phyloP scores from a whole-genome alignment of 1,140 invertebrate genomes.

The Pristionchus pacificus region DNA sequence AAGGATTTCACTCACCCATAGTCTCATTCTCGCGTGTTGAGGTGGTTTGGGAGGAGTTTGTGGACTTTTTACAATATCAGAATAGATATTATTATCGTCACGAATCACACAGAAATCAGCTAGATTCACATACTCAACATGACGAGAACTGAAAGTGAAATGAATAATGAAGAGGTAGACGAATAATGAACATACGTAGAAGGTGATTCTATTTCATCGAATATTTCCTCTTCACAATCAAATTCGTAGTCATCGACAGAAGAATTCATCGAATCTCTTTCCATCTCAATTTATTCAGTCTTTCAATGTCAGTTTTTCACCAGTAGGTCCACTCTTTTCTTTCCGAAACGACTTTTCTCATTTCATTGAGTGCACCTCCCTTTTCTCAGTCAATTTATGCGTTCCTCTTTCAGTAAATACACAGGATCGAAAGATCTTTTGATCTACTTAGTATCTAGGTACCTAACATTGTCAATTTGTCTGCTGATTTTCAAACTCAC shows the following conservation, averaged over 20 bases:
- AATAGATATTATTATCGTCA: constrained; percentile 31
- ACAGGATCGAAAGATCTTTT: too few relatives aligned
- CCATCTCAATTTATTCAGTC: too few relatives aligned
- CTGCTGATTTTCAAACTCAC: too few relatives aligned
- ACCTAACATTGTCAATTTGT: too few relatives aligned
- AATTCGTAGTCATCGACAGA: constrained; percentile 47
- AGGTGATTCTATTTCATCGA: constrained; percentile 37
- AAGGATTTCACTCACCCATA: constrained; percentile 21
- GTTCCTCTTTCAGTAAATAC: too few relatives aligned
- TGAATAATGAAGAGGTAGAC: constrained; percentile 5
- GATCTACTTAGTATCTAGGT: too few relatives aligned
- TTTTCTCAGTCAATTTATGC: too few relatives aligned
- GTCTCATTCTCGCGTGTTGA: constrained; percentile 13
- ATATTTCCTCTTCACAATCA: constrained; percentile 46
- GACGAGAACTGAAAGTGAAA: constrained; percentile 7
- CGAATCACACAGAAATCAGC: constrained; percentile 39
- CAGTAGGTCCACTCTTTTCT: too few relatives aligned
- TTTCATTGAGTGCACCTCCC: too few relatives aligned
- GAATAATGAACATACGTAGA: constrained; percentile 17
- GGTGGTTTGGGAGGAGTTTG: constrained; percentile 24
- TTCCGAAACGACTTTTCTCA: too few relatives aligned
- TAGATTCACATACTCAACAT: constrained; percentile 46
- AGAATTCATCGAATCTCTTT: constrained; percentile 37
- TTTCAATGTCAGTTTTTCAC: too few relatives aligned
- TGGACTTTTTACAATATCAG: constrained; percentile 29